phyloP scores from a whole-genome alignment of 2,888 invertebrate species.

The Pinctada fucata region DNA sequence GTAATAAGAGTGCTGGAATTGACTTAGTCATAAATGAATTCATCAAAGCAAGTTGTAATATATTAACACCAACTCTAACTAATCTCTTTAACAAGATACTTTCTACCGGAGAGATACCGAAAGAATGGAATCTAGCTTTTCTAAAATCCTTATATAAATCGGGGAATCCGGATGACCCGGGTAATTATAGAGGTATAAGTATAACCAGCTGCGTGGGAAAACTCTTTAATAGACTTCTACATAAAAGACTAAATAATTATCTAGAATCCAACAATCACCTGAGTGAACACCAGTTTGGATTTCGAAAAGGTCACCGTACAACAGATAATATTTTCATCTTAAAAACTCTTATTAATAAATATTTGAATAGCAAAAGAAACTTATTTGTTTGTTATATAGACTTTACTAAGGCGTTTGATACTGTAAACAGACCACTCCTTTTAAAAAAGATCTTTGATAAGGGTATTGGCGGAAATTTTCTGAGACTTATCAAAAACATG shows the following conservation, averaged over 20 bases:
- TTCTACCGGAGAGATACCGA: not conserved
- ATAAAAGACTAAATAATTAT: conserved; percentile 9
- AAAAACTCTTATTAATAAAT: conserved; percentile 1
- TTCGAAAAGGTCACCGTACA: not conserved
- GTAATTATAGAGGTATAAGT: conserved; percentile 14
- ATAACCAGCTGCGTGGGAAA: conserved; percentile 10
- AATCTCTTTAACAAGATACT: no score
- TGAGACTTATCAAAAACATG: not conserved
- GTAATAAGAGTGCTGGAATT: no score
- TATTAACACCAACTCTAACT: no score
- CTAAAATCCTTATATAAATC: no score
- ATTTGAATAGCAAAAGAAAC: not conserved
- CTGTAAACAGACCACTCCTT: not conserved
- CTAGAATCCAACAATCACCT: not conserved
- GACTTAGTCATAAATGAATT: no score
- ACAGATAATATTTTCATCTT: conserved; percentile 8
- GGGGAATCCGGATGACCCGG: not conserved
- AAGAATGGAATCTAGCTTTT: not conserved
- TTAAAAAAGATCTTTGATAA: not conserved
- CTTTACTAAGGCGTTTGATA: conserved; percentile 8
- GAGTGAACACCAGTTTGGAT: not conserved
- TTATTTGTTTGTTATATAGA: conserved; percentile 2
- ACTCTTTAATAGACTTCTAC: conserved; percentile 9
- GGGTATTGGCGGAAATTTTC: not conserved
- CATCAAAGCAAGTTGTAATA: no score